Evolutionary conservation across 2,888 invertebrate species (phyloP).

Genomic region (Troilus luridus): DNA sequence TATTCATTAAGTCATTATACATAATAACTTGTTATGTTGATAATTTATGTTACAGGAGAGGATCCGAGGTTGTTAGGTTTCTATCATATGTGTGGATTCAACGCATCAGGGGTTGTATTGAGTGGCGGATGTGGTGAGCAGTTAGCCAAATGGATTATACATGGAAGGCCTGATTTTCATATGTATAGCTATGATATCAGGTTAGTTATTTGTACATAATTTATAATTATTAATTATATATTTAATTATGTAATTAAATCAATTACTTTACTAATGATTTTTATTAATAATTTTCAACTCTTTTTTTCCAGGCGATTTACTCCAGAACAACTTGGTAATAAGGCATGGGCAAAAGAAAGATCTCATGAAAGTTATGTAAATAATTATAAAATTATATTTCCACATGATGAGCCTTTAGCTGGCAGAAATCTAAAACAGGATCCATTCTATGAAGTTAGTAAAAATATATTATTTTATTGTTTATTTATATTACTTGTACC

Average conservation of each 20-base stretch:
- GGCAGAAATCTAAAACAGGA: slow-evolving; percentile 81
- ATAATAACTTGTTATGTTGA: not conserved
- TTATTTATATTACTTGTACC: too few relatives aligned
- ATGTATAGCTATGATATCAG: slow-evolving; percentile 91
- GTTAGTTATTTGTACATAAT: slow-evolving; percentile 67
- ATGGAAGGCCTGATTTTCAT: slow-evolving; percentile 86
- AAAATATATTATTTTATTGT: not conserved
- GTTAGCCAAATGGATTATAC: slow-evolving; percentile 86
- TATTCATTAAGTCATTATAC: not conserved
- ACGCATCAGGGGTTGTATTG: slow-evolving; percentile 93
- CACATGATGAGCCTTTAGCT: slow-evolving; percentile 86
- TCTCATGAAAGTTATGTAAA: slow-evolving; percentile 92
- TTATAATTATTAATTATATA: not conserved
- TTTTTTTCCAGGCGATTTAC: slow-evolving; percentile 77
- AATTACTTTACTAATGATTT: too few relatives aligned
- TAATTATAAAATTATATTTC: slow-evolving; percentile 87
- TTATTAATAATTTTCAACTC: not conserved
- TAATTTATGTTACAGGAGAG: slow-evolving; percentile 67
- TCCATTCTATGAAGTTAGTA: slow-evolving; percentile 76
- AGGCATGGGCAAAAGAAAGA: slow-evolving; percentile 84
- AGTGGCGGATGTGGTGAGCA: slow-evolving; percentile 90
- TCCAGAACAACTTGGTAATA: slow-evolving; percentile 78
- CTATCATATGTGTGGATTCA: slow-evolving; percentile 90
- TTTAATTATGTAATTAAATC: not conserved
- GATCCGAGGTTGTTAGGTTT: slow-evolving; percentile 75